Conservation (phyloP, 1,140 invertebrate species). For the Pristionchus pacificus region DNA sequence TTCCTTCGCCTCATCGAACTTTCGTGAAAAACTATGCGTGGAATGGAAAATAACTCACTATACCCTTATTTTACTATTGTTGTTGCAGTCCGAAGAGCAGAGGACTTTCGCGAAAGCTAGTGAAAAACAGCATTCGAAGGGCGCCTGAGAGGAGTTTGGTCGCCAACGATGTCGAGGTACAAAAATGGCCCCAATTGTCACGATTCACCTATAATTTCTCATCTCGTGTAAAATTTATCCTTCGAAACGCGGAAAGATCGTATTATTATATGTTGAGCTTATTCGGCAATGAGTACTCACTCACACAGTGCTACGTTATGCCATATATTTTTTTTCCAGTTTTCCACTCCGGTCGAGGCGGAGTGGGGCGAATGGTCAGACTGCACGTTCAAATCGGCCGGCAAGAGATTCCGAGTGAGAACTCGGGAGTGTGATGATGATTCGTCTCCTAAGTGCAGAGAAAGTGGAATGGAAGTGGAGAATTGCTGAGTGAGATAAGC, state of each 20-base stretch:
- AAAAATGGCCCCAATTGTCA: no score
- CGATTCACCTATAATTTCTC: no score
- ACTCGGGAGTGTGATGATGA: not conserved
- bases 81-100: not conserved
- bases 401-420: not conserved
- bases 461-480: not conserved
- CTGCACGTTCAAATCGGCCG: not conserved
- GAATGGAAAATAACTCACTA: no score
- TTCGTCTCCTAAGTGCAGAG: not conserved
- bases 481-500: not conserved
- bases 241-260: no score
- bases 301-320: no score
- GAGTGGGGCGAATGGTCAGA: not conserved
- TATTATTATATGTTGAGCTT: no score
- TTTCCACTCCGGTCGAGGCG: no score
- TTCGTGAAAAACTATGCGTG: no score
- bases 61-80: not conserved
- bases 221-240: no score
- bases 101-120: not conserved
- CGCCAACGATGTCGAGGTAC: not conserved
- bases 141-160: not conserved
- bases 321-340: no score
- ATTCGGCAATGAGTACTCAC: no score
- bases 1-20: no score
- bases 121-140: not conserved